Percentiles rank a stretch among this genome's conserved stretches.
Evolutionary conservation across 2,113 vertebrate genomes (phyloP).

Genomic region (Rhagologus leucostigma): DNA sequence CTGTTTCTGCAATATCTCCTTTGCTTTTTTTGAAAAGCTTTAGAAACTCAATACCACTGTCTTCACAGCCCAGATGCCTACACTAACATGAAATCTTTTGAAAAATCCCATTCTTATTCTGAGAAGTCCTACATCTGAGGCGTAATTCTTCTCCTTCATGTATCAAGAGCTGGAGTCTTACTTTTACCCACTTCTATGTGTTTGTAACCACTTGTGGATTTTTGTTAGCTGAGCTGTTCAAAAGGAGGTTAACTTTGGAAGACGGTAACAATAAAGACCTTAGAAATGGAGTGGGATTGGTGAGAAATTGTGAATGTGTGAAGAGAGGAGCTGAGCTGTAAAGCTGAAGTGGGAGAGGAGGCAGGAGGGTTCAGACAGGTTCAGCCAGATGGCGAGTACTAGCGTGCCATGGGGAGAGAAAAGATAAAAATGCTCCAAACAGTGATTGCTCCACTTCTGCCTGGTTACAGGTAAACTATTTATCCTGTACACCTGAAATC

Average conservation of each 20-base stretch:
- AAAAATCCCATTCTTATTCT: not conserved
- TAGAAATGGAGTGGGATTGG: not conserved
- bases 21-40: not conserved
- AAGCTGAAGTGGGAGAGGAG: not conserved
- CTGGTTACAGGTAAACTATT: not conserved
- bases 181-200: not conserved
- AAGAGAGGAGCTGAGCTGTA: not conserved
- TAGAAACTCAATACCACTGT: not conserved
- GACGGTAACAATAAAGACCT: not conserved
- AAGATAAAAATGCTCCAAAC: not conserved
- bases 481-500: not conserved
- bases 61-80: not conserved
- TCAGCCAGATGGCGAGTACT: not conserved
- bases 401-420: accelerated
- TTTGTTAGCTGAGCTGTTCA: not conserved
- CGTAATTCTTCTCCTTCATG: not conserved
- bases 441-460: not conserved
- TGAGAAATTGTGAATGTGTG: not conserved
- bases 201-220: not conserved
- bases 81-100: not conserved
- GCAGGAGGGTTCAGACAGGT: not conserved
- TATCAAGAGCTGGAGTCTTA: not conserved
- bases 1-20: not conserved
- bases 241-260: not conserved
- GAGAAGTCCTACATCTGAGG: not conserved